Base-by-base conservation (phyloP, 1,140 invertebrate species). In the Pseudomyrmex pallidus region DNA sequence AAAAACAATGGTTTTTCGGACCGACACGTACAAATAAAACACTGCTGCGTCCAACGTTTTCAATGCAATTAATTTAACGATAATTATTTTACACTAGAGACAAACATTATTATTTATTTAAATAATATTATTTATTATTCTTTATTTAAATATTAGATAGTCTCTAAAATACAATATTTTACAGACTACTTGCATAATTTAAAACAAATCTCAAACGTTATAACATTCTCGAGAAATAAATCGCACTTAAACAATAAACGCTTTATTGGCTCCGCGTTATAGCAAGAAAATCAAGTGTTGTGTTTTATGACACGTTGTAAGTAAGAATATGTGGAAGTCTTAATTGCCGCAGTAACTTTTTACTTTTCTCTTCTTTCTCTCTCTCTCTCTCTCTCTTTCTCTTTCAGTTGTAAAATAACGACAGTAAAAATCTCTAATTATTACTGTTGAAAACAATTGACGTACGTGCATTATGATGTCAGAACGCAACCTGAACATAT, bases 301-400 rank as follows among this genome's bases (percentile, higher is more conserved):
- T 57, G 12, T 70, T 78, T 78, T 78, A 78, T 10, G 44, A 8
- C 13, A 68, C 2, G 17, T 20, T 25, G 7, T 59, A 77, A 57
- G 57, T 57, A 78, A 67, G 2, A 20, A 78, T 68, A 25, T 10
- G 22, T 78, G 25, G 44, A 78, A 59, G 15, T 17, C 10, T 68
- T 44, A 56, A 68, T 67, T 35, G 48, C 15, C 17, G 13, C 12
- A 17, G 4, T 22, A 48, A 70, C 25, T 56, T 25, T 17, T 8
- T 35, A 35, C 8, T 44, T 48, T 13, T 73, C 13, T 74, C 48
- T 25, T 35, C 1, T 56, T 20, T 54, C 4, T 8, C 54, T 7
- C 25, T 44, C 2, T 61, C 22, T 25, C 22, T 56, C 22, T 54
- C 2, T 8, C 54, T 7, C n/a, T 44, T 1, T 62, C 22, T 25